These are phyloP conservation scores for Stichodactyla helianthus DNA, from an alignment of 64 coral and sea anemone species.

Conservation along the genomic window DNA sequence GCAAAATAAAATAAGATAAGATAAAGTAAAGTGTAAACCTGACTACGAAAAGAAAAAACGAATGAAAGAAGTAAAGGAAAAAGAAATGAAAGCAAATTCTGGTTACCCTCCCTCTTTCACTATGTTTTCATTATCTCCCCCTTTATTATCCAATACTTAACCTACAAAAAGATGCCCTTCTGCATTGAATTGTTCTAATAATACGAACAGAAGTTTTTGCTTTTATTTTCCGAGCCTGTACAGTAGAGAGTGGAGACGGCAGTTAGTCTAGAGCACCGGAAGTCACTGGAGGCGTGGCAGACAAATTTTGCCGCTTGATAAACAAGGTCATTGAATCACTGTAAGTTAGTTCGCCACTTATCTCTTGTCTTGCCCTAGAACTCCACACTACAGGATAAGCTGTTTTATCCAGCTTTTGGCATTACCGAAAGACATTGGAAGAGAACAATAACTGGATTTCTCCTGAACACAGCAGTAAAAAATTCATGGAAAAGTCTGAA, in stretches of 20 bases:
- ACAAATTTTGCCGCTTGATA: not conserved
- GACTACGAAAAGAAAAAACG: no score
- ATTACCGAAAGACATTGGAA: not conserved
- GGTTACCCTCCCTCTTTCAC: no score
- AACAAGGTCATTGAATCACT: not conserved
- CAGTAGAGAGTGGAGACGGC: not conserved
- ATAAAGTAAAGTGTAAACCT: not conserved
- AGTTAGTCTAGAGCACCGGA: not conserved
- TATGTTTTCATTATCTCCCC: no score
- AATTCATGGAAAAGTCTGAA: constrained; percentile 7
- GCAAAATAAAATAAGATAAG: not conserved
- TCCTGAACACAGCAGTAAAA: not conserved
- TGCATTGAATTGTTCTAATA: not conserved
- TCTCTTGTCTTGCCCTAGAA: not conserved
- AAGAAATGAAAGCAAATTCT: no score
- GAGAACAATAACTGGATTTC: not conserved
- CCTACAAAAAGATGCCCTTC: no score
- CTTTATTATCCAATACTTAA: no score
- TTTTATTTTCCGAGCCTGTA: not conserved
- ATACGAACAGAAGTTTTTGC: no score
- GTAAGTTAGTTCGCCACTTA: not conserved
- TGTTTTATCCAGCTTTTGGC: not conserved
- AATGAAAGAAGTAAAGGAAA: no score
- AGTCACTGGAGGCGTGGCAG: not conserved
- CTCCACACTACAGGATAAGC: not conserved